Evolutionary conservation across 1,140 invertebrate species (phyloP).

Genomic region (Sinonovacula constricta): DNA sequence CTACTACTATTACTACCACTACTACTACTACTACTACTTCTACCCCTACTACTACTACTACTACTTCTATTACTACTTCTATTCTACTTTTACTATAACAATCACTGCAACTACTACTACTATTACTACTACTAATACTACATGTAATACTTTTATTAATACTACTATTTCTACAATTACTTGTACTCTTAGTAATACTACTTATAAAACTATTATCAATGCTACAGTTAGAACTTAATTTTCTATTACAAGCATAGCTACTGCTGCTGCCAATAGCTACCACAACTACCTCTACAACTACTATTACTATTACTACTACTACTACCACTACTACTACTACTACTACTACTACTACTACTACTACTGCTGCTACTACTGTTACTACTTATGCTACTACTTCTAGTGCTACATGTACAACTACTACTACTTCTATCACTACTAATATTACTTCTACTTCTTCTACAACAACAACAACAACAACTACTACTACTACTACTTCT

Average conservation of each 20-base stretch:
- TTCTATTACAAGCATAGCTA: slow-evolving; percentile 18
- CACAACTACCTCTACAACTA: slow-evolving; percentile 44
- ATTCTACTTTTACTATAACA: no score
- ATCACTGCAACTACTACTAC: slow-evolving; percentile 11
- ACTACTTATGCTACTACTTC: no score
- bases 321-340: slow-evolving; percentile 53
- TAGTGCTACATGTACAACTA: no score
- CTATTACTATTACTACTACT: no score
- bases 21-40: no score
- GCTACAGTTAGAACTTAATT: slow-evolving; percentile 45
- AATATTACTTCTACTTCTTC: slow-evolving; percentile 9
- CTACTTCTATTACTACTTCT: no score
- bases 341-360: slow-evolving; percentile 54
- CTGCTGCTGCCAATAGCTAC: slow-evolving; percentile 31
- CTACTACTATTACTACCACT: slow-evolving; percentile 18
- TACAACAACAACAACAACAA: slow-evolving; percentile 4
- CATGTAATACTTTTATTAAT: slow-evolving; percentile 3
- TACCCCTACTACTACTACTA: no score
- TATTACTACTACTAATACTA: no score
- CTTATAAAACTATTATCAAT: slow-evolving; percentile 36
- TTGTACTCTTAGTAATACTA: slow-evolving; percentile 28
- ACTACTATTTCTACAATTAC: slow-evolving; percentile 15
- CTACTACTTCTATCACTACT: no score
- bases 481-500: slow-evolving; percentile 20
- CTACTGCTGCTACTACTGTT: slow-evolving; percentile 47